Percentiles rank a stretch among this genome's conserved stretches.
These are phyloP conservation scores for Podotricha telesiphe DNA, from an alignment of 2,888 invertebrate species.

Conservation along the genomic window DNA sequence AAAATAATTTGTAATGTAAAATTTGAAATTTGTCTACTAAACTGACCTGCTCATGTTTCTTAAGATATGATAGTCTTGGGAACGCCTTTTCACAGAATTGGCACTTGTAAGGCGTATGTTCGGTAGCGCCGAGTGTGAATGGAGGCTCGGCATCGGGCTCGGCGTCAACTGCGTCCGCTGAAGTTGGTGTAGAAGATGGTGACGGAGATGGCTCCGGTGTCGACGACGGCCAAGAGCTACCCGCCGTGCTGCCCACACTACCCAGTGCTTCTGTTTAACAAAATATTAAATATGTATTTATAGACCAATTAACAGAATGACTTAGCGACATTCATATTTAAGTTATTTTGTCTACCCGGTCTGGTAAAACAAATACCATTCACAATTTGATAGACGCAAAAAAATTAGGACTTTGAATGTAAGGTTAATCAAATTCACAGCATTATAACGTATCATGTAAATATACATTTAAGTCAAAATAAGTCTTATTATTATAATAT, in stretches of 20 bases:
- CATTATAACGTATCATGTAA: too few species aligned
- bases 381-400: too few species aligned
- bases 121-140: conserved; percentile 87
- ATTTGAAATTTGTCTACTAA: neutral
- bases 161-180: conserved; percentile 85
- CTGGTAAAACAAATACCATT: neutral
- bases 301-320: neutral
- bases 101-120: conserved; percentile 93
- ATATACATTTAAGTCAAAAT: too few species aligned
- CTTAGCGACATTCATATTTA: neutral
- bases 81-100: conserved; percentile 96
- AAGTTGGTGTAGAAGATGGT: conserved; percentile 86
- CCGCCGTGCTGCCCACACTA: conserved; percentile 85
- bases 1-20: neutral
- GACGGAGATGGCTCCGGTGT: conserved; percentile 85
- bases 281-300: conserved; percentile 18
- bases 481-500: too few species aligned
- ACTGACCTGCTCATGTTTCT: conserved; percentile 95
- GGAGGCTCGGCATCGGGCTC: conserved; percentile 86
- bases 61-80: conserved; percentile 92
- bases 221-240: conserved; percentile 87
- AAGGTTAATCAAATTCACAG: too few species aligned
- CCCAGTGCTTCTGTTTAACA: conserved; percentile 85
- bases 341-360: neutral
- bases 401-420: too few species aligned